phyloP scores from a whole-genome alignment of 2,888 invertebrate genomes.

The Eulithis testata region DNA sequence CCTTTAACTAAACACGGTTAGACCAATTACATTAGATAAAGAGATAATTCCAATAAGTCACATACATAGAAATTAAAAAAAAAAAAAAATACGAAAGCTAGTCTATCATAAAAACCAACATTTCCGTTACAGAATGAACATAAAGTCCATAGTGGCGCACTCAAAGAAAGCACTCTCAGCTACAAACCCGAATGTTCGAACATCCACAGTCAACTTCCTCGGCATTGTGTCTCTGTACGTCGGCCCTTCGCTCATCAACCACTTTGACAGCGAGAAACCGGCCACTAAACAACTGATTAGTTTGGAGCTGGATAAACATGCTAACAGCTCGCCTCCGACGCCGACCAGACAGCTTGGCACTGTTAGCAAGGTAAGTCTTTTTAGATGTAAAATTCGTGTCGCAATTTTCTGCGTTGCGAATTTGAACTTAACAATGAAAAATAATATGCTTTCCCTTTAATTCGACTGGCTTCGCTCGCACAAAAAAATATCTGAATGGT shows the following conservation, averaged over 20 bases:
- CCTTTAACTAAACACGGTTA: too few species aligned
- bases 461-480: too few species aligned
- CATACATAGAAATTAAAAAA: too few species aligned
- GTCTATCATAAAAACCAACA: not conserved
- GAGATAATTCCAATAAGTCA: too few species aligned
- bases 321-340: conserved; percentile 90
- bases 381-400: too few species aligned
- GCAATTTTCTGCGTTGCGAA: too few species aligned
- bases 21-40: too few species aligned
- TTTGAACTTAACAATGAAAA: too few species aligned
- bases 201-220: conserved; percentile 89
- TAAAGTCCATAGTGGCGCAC: conserved; percentile 89
- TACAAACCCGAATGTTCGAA: conserved; percentile 93
- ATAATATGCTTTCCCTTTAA: too few species aligned
- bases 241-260: conserved; percentile 89
- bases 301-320: conserved; percentile 92
- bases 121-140: conserved; percentile 83
- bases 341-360: conserved; percentile 86
- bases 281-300: conserved; percentile 93
- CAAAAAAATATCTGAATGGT: too few species aligned
- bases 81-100: too few species aligned
- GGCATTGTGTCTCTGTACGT: conserved; percentile 93
- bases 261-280: conserved; percentile 95
- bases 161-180: conserved; percentile 93
- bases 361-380: conserved; percentile 70